Evolutionary conservation across 1,140 invertebrate species (phyloP).

Genomic region (Pogonus chalceus): DNA sequence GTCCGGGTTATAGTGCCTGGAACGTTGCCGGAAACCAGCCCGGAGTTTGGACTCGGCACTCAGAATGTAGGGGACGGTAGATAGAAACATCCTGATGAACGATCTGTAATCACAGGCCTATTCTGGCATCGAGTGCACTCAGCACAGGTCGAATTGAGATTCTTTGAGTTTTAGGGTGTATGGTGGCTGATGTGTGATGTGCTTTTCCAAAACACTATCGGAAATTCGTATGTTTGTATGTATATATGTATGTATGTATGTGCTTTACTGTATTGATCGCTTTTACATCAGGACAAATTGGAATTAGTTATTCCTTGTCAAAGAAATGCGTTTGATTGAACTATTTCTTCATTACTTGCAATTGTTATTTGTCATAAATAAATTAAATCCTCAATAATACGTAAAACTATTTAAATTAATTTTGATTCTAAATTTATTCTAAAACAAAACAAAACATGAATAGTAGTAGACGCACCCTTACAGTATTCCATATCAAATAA

Average conservation of each 20-base stretch:
- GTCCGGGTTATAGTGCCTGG: slow-evolving; percentile 1
- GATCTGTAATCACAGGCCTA: slow-evolving; percentile 28
- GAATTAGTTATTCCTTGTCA: slow-evolving; percentile 1
- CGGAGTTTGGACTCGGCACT: not conserved
- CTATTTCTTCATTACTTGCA: no score
- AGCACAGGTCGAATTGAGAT: not conserved
- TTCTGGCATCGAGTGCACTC: slow-evolving; percentile 29
- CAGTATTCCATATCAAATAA: no score
- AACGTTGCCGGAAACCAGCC: not conserved
- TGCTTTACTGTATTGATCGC: slow-evolving; percentile 1
- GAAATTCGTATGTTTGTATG: not conserved
- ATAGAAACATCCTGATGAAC: slow-evolving; percentile 24
- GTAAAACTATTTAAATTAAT: no score
- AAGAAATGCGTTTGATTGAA: no score
- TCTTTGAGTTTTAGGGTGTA: no score
- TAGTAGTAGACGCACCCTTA: no score
- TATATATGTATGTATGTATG: not conserved
- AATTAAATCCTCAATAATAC: no score
- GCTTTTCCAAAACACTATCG: slow-evolving; percentile 7
- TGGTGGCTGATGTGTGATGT: no score
- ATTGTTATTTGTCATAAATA: no score
- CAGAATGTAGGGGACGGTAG: not conserved
- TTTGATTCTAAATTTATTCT: no score
- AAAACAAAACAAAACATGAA: no score
- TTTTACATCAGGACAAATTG: not conserved